Evolutionary conservation across 2,797 vertebrate species (phyloP).

Genomic region (Pipistrellus kuhlii): DNA sequence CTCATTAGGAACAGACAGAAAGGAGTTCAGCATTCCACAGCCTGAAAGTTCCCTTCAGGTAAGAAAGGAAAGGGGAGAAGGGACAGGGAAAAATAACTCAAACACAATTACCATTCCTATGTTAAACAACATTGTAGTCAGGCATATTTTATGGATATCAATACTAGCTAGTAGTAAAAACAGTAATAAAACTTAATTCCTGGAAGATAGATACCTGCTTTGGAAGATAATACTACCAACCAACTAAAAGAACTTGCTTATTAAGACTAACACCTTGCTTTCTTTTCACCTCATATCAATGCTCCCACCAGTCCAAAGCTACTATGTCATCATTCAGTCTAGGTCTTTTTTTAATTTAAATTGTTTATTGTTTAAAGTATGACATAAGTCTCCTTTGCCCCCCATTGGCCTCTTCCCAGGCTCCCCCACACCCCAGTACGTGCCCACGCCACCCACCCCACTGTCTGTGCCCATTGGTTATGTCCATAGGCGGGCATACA

Average conservation of each 20-base stretch:
- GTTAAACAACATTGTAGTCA: not conserved
- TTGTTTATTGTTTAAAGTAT: no score
- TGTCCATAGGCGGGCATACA: no score
- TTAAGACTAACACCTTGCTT: not conserved
- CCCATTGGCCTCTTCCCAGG: no score
- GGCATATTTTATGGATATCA: not conserved
- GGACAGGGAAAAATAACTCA: not conserved
- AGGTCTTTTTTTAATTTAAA: not conserved
- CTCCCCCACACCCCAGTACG: no score
- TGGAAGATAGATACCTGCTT: not conserved
- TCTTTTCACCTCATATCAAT: not conserved
- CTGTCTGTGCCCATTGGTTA: no score
- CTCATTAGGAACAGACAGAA: slow-evolving; percentile 64
- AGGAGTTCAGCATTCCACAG: slow-evolving; percentile 24
- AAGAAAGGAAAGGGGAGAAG: not conserved
- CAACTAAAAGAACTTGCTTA: not conserved
- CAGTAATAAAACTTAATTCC: not conserved
- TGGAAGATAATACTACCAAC: not conserved
- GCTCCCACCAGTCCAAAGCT: not conserved
- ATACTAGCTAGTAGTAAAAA: not conserved
- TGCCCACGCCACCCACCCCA: no score
- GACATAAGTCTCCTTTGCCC: no score
- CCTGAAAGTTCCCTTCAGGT: slow-evolving; percentile 14
- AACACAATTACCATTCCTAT: not conserved
- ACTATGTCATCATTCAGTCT: not conserved